phyloP scores from a whole-genome alignment of 2,888 invertebrate species.

The Penaeus monodon region DNA sequence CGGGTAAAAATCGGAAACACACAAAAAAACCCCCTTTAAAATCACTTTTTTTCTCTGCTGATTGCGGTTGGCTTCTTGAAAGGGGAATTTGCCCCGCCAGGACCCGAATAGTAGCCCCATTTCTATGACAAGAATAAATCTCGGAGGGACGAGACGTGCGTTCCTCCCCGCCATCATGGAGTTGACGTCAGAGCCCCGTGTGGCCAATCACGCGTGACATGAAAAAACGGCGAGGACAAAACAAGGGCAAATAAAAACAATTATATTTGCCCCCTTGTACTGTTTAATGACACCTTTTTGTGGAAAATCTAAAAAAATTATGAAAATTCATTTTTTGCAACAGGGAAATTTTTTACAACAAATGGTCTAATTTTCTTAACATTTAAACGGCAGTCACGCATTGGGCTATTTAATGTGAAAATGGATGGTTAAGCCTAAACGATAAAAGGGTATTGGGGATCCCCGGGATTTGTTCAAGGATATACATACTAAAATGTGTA shows the following conservation, averaged over 20 bases:
- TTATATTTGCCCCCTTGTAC: not conserved
- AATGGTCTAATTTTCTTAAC: too few relatives aligned
- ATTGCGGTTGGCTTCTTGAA: not conserved
- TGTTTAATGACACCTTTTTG: not conserved
- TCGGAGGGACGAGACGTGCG: conserved; percentile 27
- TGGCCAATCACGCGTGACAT: conserved; percentile 55
- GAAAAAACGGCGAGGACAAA: conserved; percentile 23
- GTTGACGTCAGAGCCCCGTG: conserved; percentile 58
- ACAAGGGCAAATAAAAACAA: conserved; percentile 48
- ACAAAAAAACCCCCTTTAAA: not conserved
- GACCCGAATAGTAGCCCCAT: conserved; percentile 41
- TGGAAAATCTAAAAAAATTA: not conserved
- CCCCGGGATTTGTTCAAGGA: too few relatives aligned
- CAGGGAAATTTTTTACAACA: not conserved
- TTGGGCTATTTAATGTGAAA: too few relatives aligned
- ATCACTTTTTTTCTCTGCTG: conserved; percentile 14
- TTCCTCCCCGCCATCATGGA: conserved; percentile 47
- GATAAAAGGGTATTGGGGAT: too few relatives aligned
- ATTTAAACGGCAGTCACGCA: too few relatives aligned
- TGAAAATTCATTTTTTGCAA: not conserved
- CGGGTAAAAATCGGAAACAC: not conserved
- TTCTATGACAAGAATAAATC: conserved; percentile 46
- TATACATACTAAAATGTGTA: too few relatives aligned
- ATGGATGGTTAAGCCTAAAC: too few relatives aligned
- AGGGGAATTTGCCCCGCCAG: conserved; percentile 39